These are phyloP conservation scores for Clarias batrachus DNA, from an alignment of 2,113 vertebrate genomes.

Conservation along the genomic window DNA sequence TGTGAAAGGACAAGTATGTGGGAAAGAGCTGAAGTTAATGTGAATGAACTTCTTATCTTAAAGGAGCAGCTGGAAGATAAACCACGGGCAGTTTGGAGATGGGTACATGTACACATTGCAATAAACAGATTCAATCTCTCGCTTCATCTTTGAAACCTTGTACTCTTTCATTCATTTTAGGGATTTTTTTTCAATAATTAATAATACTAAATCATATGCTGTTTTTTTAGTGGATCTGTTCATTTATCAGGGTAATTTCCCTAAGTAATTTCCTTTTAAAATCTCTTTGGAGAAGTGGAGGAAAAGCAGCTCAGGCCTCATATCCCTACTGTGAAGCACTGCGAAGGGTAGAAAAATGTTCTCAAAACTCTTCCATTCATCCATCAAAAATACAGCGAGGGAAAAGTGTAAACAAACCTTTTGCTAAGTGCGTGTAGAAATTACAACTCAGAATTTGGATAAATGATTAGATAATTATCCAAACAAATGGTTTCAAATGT, in stretches of 20 bases:
- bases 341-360: not conserved
- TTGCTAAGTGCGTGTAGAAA: not conserved
- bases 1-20: conserved; percentile 3
- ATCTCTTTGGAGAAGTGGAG: not conserved
- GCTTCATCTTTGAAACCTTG: not conserved
- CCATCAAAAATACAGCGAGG: not conserved
- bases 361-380: not conserved
- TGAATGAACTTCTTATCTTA: conserved; percentile 59
- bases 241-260: not conserved
- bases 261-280: not conserved
- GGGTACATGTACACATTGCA: conserved; percentile 10
- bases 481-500: not conserved
- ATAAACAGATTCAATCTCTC: not conserved
- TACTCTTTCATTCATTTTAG: not conserved
- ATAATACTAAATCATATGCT: no score
- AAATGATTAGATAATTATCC: not conserved
- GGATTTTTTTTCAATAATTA: not conserved
- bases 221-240: not conserved
- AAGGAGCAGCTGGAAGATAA: conserved; percentile 62
- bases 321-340: not conserved
- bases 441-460: not conserved
- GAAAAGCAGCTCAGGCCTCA: not conserved
- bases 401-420: not conserved
- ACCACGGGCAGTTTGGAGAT: conserved; percentile 54
- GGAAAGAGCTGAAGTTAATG: conserved; percentile 43